Evolutionary conservation across 2,888 invertebrate genomes (phyloP).

Genomic region (Dromius quadrimaculatus): DNA sequence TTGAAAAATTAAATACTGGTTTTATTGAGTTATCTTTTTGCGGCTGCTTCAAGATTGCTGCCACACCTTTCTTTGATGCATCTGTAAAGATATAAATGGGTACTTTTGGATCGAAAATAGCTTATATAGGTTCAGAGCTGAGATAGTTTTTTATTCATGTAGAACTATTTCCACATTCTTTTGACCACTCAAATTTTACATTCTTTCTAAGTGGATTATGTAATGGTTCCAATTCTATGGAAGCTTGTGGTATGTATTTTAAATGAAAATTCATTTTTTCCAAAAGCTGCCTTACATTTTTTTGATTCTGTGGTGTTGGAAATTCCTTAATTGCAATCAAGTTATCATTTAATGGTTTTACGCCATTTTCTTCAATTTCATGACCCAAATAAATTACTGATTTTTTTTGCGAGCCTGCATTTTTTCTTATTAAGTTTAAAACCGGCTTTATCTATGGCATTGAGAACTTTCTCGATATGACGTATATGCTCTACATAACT

Average conservation of each 20-base stretch:
- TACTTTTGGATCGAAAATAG: constrained; percentile 54
- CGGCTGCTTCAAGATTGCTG: constrained; percentile 55
- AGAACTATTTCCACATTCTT: constrained; percentile 52
- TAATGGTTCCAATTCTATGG: constrained; percentile 53
- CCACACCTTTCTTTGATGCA: constrained; percentile 54
- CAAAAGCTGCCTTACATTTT: constrained; percentile 55
- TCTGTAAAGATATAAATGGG: constrained; percentile 54
- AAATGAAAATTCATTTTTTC: constrained; percentile 56
- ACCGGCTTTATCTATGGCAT: background rate
- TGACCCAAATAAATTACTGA: background rate
- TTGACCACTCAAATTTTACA: constrained; percentile 54
- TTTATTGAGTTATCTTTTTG: constrained; percentile 52
- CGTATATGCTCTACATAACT: constrained; percentile 52
- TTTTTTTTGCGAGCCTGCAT: background rate
- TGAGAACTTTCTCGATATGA: background rate
- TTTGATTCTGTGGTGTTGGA: no score
- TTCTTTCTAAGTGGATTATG: constrained; percentile 56
- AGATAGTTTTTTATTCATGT: constrained; percentile 54
- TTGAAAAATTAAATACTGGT: constrained; percentile 55
- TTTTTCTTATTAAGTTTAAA: background rate
- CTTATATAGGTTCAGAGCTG: constrained; percentile 54
- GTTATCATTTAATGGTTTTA: constrained; percentile 39
- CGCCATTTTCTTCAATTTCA: constrained; percentile 2
- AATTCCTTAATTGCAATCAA: constrained; percentile 50
- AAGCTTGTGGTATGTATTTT: constrained; percentile 53